Conservation (phyloP, 64 coral and sea anemone species). For the Pocillopora damicornis region DNA sequence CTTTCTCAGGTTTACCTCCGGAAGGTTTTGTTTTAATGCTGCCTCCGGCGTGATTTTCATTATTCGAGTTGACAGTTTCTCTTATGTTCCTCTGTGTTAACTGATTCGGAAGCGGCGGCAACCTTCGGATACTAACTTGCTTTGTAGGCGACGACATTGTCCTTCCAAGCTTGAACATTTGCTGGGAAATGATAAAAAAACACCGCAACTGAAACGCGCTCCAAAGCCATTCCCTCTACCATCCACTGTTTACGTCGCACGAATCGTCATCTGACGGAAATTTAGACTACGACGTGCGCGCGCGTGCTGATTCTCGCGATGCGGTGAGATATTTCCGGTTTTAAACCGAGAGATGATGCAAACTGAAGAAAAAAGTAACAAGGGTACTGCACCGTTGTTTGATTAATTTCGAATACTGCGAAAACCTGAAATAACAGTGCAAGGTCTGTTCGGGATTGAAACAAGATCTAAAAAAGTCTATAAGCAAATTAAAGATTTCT, state of each 20-base stretch:
- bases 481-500: too few species aligned
- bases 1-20: not conserved
- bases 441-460: too few species aligned
- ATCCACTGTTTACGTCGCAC: conserved; percentile 12
- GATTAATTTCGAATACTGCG: too few species aligned
- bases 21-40: conserved; percentile 7
- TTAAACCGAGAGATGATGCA: not conserved
- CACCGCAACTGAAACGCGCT: not conserved
- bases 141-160: conserved; percentile 95
- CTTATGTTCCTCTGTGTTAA: conserved; percentile 48
- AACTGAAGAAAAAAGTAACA: too few species aligned
- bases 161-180: conserved; percentile 10
- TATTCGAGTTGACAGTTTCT: conserved; percentile 26
- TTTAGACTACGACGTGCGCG: not conserved
- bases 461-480: too few species aligned
- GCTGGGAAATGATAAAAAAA: not conserved
- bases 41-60: not conserved
- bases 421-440: too few species aligned
- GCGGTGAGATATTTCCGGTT: not conserved
- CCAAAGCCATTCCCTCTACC: conserved; percentile 30
- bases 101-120: conserved; percentile 92
- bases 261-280: not conserved
- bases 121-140: conserved; percentile 85
- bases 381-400: too few species aligned
- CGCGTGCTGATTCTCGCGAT: not conserved